These are phyloP conservation scores for Ivindomyrus marchei DNA, from an alignment of 2,113 vertebrate genomes.

Conservation along the genomic window DNA sequence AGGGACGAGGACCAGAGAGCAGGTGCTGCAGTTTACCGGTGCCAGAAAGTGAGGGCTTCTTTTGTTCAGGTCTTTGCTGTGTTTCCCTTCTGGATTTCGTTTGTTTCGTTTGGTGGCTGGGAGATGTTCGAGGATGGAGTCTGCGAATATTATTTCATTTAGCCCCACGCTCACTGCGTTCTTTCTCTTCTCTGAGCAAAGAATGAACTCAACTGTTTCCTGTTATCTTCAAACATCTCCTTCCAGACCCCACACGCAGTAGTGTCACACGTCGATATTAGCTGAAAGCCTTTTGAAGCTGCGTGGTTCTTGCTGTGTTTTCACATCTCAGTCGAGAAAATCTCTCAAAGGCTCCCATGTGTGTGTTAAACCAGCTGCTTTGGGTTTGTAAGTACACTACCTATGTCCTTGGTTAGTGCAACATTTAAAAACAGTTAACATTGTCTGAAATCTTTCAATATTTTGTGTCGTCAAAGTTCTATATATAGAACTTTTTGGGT, in stretches of 20 bases:
- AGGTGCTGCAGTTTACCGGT: not conserved
- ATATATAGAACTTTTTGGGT: not conserved
- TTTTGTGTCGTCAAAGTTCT: not conserved
- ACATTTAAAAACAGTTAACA: not conserved
- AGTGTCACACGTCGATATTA: not conserved
- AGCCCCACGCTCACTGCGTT: not conserved
- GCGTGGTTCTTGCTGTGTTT: not conserved
- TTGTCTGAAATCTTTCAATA: not conserved
- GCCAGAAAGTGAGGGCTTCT: not conserved
- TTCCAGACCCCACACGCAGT: not conserved
- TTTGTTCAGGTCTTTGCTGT: not conserved
- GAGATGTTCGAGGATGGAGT: not conserved
- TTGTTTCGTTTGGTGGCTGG: not conserved
- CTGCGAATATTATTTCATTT: not conserved
- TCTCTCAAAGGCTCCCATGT: not conserved
- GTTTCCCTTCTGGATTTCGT: not conserved
- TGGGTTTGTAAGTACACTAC: not conserved
- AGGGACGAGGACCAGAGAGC: not conserved
- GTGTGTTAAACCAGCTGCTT: not conserved
- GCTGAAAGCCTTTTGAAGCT: not conserved
- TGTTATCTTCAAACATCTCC: not conserved
- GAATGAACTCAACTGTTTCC: slow-evolving; percentile 7
- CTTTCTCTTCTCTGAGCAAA: not conserved
- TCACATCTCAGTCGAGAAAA: not conserved
- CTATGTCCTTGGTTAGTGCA: not conserved